Base-by-base conservation (phyloP, 2,113 vertebrate genomes). In the Zeus faber region DNA sequence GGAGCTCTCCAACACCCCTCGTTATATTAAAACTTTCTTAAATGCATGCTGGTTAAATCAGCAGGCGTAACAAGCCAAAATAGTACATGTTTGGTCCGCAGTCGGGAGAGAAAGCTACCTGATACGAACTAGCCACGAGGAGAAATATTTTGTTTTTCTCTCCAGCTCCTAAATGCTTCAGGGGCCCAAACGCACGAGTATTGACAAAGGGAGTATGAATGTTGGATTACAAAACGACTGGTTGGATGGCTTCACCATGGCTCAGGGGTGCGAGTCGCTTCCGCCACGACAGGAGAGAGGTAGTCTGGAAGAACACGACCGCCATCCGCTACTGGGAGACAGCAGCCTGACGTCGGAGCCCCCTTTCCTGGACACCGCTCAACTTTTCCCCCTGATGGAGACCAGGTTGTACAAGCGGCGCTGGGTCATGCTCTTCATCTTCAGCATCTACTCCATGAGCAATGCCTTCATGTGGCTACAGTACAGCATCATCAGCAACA, bases 401-500 rank as follows among this genome's bases (percentile, higher is more conserved):
- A 92, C 87, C 8, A 84, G 75, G 1, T 76, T 96, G 67, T 96
- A 91, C 78, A 63, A 44, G 35, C 90, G 91, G 3, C 91, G 96
- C 17, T 99, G 96, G 96, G 23, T 59, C 0, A 90, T 96, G 11
- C 87, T 99, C 4, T 69, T 92, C 22, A 81, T 99, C 4, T 99
- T 99, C 70, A 94, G 94, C 82, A 83, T 87, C 4, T 98, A 98
- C 49, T 98, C 96, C 0, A 79, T 99, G 59, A 94, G 93, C 82
- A 99, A 97, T 55, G 88, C 94, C n/a, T 99, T 92, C 80, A 96
- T 98, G 64, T 99, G 97, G 97, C 97, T 98, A 70, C 91, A 99
- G 79, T 99, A 96, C 9, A 62, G 94, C 49, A 93, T 95, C 77
- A 90, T 99, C 88, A 92, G 31, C 83, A 95, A 95, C 79, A 66